phyloP scores from a whole-genome alignment of 2,113 vertebrate genomes.

The Caracal caracal region DNA sequence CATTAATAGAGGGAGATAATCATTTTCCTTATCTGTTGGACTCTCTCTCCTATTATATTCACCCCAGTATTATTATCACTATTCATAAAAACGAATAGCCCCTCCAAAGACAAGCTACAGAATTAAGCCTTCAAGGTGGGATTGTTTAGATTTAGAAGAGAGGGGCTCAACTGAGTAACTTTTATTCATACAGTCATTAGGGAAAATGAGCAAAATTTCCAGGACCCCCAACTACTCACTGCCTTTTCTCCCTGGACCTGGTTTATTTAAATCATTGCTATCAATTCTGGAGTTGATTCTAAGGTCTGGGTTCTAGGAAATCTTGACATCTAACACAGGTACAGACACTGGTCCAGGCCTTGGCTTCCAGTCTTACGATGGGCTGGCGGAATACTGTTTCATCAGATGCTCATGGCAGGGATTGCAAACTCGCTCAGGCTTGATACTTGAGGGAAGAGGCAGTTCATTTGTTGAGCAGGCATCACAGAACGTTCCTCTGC shows the following conservation, averaged over 20 bases:
- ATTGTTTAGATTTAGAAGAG: constrained; percentile 32
- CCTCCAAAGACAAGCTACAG: background rate
- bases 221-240: background rate
- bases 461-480: constrained; percentile 90
- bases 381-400: constrained; percentile 90
- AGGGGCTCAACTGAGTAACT: constrained; percentile 45
- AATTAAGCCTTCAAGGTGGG: background rate
- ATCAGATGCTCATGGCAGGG: constrained; percentile 89
- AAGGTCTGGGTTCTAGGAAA: background rate
- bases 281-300: background rate
- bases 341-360: background rate
- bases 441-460: constrained; percentile 94
- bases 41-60: background rate
- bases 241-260: constrained; percentile 24
- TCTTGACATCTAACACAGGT: background rate
- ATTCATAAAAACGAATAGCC: background rate
- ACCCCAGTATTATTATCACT: background rate
- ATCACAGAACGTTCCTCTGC: constrained; percentile 89
- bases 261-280: background rate
- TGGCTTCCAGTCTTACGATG: constrained; percentile 80
- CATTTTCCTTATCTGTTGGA: background rate
- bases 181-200: constrained; percentile 65
- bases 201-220: background rate
- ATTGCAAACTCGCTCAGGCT: constrained; percentile 90
- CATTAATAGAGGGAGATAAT: background rate